Evolutionary conservation across 2,113 vertebrate species (phyloP), one percentile per base, ranked within the genome.

Genomic region (Strix uralensis): DNA sequence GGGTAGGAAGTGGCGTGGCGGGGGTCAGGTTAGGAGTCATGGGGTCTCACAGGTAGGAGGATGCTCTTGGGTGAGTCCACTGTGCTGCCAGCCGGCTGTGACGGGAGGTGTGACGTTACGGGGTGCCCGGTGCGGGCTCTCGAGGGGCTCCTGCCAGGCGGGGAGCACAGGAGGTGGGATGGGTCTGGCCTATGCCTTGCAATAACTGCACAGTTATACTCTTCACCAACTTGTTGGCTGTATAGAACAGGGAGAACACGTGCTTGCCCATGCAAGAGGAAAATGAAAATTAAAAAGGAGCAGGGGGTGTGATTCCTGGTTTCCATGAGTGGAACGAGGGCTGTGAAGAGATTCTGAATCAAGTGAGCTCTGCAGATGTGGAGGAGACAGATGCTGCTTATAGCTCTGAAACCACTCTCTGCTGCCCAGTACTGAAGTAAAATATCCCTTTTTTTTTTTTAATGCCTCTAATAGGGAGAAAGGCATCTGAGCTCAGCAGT

Each of bases 41-140:
- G 40, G 90, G 65, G 58, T 82, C 44, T 88, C 26, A 51, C 79
- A 78, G 26, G 10, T 23, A 22, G 85, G 57, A 83, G 51, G 73
- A 13, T 27, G 0, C n/a, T 38, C 13, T 40, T 10, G 86, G 54
- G 38, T 6, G 44, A 67, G 61, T 4, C 40, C n/a, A 1, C 21
- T 1, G 12, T 5, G 40, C 4, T 44, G 55, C 47, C 36, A 7
- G 1, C 67, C 25, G 25, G 59, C 89, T 25, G 61, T 9, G 55
- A 47, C n/a, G 5, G 9, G 66, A 13, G 32, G 10, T 0, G 23
- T 17, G 83, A 32, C 0, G 0, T 32, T 40, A 16, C 2, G 0
- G 36, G 58, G 66, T 25, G 83, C 78, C 25, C 46, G 8, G 15
- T 1, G 4, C 2, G 62, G 71, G 77, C 55, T 51, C 20, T 40